Base-by-base conservation (phyloP, 2,888 invertebrate species). In the Harpalus rubripes region DNA sequence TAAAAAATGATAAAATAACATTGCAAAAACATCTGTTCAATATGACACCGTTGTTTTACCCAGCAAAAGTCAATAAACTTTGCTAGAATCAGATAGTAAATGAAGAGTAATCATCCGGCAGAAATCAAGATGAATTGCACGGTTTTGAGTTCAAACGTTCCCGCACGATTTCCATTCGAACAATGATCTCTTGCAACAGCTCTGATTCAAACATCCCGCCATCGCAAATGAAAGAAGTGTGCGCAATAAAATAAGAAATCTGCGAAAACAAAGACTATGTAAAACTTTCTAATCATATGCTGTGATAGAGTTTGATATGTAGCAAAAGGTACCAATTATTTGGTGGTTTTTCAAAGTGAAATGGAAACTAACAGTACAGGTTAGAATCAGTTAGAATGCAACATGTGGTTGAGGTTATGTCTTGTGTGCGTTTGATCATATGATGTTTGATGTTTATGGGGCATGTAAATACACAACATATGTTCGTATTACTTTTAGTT, bases 141-240 rank as follows among this genome's bases (percentile, higher is more conserved):
- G 79, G 61, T 61, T 59, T 32, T 22, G 10, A 78, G 52, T 56
- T 56, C 26, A 22, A 32, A 41, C 72, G 41, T 68, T 68, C 68
- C 78, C 61, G 79, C 79, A 79, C 79, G 79, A 79, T 79, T 79
- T 79, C 79, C 79, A 39, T 79, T 79, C n/a, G 32, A 79, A 79
- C 79, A 79, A 79, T 79, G 79, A 79, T 61, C 59, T 79, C 79
- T 79, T 79, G 79, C 79, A 79, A 59, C 59, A 79, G 59, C 79
- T 79, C 39, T 79, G 79, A 79, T 79, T 79, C 32, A 79, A 79
- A 79, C 16, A 59, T 59, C 32, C 15, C 59, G n/a, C 12, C 18
- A 15, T 44, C 63, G 7, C 63, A 63, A 63, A 63, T 22, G 59
- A 59, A 56, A 76, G 76, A 76, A 76, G 7, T 41, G 56, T 76